Percentiles rank a stretch among this genome's conserved stretches.
Evolutionary conservation across 2,797 vertebrate species (phyloP).

Genomic region (Enteromius thamalakanensis): DNA sequence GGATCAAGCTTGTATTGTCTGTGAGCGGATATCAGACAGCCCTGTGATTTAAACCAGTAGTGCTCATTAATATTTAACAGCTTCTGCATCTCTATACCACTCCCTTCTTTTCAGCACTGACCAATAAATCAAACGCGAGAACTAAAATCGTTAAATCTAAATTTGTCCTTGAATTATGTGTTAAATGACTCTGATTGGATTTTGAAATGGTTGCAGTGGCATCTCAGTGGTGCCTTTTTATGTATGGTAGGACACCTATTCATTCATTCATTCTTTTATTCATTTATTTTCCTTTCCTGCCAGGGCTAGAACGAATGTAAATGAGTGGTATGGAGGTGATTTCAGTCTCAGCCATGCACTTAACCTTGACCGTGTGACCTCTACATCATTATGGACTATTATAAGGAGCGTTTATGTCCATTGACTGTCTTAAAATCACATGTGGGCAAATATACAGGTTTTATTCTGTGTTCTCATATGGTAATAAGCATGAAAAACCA

Average conservation of each 20-base stretch:
- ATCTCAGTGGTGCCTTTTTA: constrained; percentile 12
- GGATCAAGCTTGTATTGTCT: neutral
- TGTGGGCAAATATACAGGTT: neutral
- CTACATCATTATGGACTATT: neutral
- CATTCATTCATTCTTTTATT: constrained; percentile 15
- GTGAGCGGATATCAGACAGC: neutral
- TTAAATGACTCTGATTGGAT: neutral
- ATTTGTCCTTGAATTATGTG: neutral
- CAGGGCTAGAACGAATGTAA: constrained; percentile 32
- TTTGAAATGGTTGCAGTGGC: constrained; percentile 19
- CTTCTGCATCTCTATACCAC: constrained; percentile 12
- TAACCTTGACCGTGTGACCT: constrained; percentile 31
- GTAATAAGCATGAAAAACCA: neutral
- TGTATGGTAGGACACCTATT: constrained; percentile 21
- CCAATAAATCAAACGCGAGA: constrained; percentile 1
- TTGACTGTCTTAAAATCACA: neutral
- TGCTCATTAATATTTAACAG: constrained; percentile 50
- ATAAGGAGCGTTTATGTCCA: neutral
- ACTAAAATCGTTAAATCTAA: neutral
- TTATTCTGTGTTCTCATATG: neutral
- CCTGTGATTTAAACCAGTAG: neutral
- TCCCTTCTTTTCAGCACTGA: constrained; percentile 3
- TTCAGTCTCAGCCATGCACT: constrained; percentile 26
- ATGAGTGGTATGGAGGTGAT: neutral
- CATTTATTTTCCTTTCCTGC: constrained; percentile 2